Evolutionary conservation across 2,888 invertebrate genomes (phyloP), one percentile per base, ranked within the genome.

Genomic region (Sphaeridia pumilis): DNA sequence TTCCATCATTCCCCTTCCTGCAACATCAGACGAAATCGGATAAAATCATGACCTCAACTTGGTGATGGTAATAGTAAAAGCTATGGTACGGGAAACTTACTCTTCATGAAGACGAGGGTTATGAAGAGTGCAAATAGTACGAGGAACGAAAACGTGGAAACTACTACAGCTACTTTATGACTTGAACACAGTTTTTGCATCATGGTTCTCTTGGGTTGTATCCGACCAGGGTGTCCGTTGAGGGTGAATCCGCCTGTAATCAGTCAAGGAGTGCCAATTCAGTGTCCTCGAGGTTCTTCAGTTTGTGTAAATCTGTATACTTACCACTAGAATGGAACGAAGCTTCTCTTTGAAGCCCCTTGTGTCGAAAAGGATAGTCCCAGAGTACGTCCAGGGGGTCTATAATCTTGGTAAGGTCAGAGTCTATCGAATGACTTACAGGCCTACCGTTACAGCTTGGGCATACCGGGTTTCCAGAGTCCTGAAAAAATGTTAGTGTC

Each of bases 1-100:
- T 50, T 65, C 63, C 65, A 65, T 65, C 65, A 65, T 65, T 47
- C 65, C 65, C 45, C 58, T 59, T 43, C 63, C 65, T 65, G 51
- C 4, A 56, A 57, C 46, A 26, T n/a, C n/a, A n/a, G n/a, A n/a
- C n/a, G 43, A 47, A 49, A 46, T 47, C 38, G 12, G 22, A 46
- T 42, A 38, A 49, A 27, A 14, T n/a, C 12, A 36, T 36, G 27
- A 12, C 2, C 7, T 44, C 36, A 24, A 10, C 28, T 25, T 25
- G 4, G 25, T 7, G 20, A 14, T 44, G 12, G 5, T 4, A 38
- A n/a, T 25, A 31, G 31, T 31, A 31, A 10, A 14, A 10, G 14
- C 14, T 7, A 31, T 7, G 14, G 31, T 31, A 14, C 7, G 14
- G 31, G 31, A 10, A 10, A 27, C 61, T 59, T 59, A 65, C 65